Percentiles rank a stretch among this genome's conserved stretches.
phyloP scores from a whole-genome alignment of 2,888 invertebrate genomes.

The Nysson spinosus region DNA sequence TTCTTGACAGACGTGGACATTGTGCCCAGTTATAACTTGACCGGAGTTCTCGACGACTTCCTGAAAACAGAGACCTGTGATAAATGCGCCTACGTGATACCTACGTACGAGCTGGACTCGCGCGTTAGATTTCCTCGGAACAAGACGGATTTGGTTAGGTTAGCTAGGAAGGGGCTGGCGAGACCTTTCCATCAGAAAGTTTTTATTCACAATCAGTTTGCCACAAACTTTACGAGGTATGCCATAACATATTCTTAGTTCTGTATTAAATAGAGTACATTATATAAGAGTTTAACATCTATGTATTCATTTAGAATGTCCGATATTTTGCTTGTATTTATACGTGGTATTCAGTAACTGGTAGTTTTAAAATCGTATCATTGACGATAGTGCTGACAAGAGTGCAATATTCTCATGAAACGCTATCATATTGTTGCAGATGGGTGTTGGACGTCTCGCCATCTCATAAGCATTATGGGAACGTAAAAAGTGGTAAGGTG shows the following conservation, averaged over 20 bases:
- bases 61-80: slow-evolving; percentile 80
- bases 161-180: slow-evolving; percentile 88
- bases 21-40: slow-evolving; percentile 87
- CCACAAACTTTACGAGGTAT: slow-evolving; percentile 92
- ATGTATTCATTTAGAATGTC: too few relatives aligned
- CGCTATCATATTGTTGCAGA: slow-evolving; percentile 63
- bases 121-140: slow-evolving; percentile 89
- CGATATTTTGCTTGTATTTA: too few relatives aligned
- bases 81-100: slow-evolving; percentile 91
- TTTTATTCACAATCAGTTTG: slow-evolving; percentile 94
- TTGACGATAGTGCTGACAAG: not conserved
- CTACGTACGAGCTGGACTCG: slow-evolving; percentile 92
- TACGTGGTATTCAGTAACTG: too few relatives aligned
- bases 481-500: slow-evolving; percentile 81
- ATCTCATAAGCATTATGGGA: slow-evolving; percentile 79
- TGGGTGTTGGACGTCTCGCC: slow-evolving; percentile 71
- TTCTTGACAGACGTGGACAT: slow-evolving; percentile 94
- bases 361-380: not conserved
- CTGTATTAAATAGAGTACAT: too few relatives aligned
- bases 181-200: slow-evolving; percentile 94
- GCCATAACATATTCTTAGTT: too few relatives aligned
- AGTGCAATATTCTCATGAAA: too few relatives aligned
- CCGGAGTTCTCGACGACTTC: slow-evolving; percentile 85
- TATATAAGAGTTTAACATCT: too few relatives aligned
- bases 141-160: slow-evolving; percentile 86